Base-by-base conservation (phyloP, 2,888 invertebrate species). In the Cosmorhoe ocellata region DNA sequence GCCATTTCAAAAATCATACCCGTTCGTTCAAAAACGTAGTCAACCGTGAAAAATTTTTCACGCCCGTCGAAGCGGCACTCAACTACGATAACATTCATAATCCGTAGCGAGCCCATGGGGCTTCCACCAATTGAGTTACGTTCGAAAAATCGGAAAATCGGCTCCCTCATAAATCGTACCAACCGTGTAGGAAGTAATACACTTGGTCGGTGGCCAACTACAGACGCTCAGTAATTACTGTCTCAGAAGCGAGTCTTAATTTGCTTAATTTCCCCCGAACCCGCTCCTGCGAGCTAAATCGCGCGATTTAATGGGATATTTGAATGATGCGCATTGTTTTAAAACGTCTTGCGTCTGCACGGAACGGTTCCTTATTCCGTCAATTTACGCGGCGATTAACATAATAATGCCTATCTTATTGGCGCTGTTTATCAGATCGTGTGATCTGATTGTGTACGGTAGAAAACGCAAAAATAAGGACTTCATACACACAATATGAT, bases 241-340 rank as follows among this genome's bases (percentile, higher is more conserved):
- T 79, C 83, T 80, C 85, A 83, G 80, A 79, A 81, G 76, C 76
- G 68, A 71, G 70, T 86, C 87, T 86, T 87, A 86, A 90, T 89
- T 89, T 86, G 84, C 84, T 83, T 87, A 88, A 90, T 89, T 86
- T 83, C 79, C 81, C 79, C 71, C 79, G 68, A 77, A 72, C 76
- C 76, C 74, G 71, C 72, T 78, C 70, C 67, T 71, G 70, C 68
- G 72, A 75, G 79, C 80, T 83, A 83, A 85, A 84, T 84, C 84
- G 79, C 70, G 68, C 78, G 75, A 76, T 83, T 85, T 84, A 89
- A 86, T 86, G 81, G 84, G 76, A 79, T 80, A 81, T 84, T 79
- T 79, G 83, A 85, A 84, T 80, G 82, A 85, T 77, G 77, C 74
- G 80, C 82, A 84, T 85, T 85, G 83, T 85, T 84, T 81, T 76